phyloP scores from a whole-genome alignment of 2,888 invertebrate genomes.

The Autographa pulchrina region DNA sequence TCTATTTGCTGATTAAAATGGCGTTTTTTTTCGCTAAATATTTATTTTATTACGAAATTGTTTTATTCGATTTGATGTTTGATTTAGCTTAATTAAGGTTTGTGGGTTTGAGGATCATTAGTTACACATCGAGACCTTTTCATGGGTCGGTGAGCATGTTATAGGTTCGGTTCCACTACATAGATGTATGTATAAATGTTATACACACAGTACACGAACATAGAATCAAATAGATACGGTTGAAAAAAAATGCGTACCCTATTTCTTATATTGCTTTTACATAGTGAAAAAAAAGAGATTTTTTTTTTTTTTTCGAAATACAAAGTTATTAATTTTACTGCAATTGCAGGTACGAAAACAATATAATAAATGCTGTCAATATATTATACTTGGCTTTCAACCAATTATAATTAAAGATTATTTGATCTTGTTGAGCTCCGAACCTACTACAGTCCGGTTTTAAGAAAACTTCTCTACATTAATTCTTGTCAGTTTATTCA shows the following conservation, averaged over 20 bases:
- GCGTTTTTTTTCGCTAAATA: neutral
- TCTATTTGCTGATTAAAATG: constrained; percentile 40
- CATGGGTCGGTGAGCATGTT: neutral
- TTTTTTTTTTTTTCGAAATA: too few relatives aligned
- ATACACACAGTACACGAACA: neutral
- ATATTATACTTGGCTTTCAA: too few relatives aligned
- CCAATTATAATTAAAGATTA: too few relatives aligned
- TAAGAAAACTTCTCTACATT: too few relatives aligned
- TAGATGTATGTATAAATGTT: neutral
- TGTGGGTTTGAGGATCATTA: neutral
- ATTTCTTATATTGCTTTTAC: too few relatives aligned
- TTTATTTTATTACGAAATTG: constrained; percentile 5
- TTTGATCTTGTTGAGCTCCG: too few relatives aligned
- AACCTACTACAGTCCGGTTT: too few relatives aligned
- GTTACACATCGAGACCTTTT: neutral
- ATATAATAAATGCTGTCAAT: too few relatives aligned
- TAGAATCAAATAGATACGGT: neutral
- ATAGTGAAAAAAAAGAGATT: too few relatives aligned
- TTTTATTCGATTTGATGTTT: constrained; percentile 1
- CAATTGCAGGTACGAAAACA: too few relatives aligned
- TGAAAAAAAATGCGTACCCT: neutral
- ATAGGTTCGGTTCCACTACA: neutral
- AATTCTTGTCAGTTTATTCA: neutral
- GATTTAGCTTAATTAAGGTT: neutral
- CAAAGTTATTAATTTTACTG: too few relatives aligned